A percentile compares a stretch with the other conserved stretches of the same genome.
Conservation (phyloP, 2,113 vertebrate genomes). For the Todiramphus saurophagus region DNA sequence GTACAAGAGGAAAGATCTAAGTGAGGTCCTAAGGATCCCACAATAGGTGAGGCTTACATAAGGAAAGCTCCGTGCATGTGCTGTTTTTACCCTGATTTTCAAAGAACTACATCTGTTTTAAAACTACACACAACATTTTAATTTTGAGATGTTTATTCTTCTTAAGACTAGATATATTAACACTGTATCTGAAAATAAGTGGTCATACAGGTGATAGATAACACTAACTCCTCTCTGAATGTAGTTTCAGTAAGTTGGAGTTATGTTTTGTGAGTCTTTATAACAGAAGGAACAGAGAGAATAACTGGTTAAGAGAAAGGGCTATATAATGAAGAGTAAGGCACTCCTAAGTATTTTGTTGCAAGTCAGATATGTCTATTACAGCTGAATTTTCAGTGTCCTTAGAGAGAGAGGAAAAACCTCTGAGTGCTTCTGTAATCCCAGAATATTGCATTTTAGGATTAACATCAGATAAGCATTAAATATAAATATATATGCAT, state of each 20-base stretch:
- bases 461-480: neutral
- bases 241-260: neutral
- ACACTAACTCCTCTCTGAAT: neutral
- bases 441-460: neutral
- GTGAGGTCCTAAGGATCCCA: neutral
- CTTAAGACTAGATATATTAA: neutral
- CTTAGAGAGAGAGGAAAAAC: neutral
- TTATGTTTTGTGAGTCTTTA: neutral
- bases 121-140: neutral
- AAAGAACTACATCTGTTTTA: neutral
- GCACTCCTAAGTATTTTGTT: neutral
- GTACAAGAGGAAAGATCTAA: neutral
- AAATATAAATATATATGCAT: neutral
- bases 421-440: neutral
- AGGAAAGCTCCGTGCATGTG: neutral
- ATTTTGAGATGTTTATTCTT: neutral
- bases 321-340: neutral
- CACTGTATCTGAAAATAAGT: neutral
- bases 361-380: neutral
- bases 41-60: neutral
- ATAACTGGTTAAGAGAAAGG: neutral
- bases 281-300: neutral
- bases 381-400: neutral
- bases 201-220: accelerated
- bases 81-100: neutral